phyloP scores from a whole-genome alignment of 2,797 vertebrate genomes.

The Natrix natrix region DNA sequence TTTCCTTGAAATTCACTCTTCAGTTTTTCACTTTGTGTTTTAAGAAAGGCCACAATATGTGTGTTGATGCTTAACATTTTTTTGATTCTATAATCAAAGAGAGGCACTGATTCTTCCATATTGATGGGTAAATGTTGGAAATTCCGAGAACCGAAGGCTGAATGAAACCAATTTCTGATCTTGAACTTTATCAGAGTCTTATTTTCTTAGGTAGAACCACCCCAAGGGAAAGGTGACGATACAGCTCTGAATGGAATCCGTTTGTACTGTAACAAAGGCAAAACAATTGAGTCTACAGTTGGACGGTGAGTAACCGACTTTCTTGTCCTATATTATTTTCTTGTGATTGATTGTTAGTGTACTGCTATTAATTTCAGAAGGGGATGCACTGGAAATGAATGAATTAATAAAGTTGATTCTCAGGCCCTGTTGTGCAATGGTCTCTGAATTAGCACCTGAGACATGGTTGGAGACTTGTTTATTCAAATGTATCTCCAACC shows the following conservation, averaged over 20 bases:
- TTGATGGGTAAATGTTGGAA: neutral
- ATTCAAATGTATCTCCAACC: neutral
- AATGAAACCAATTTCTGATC: neutral
- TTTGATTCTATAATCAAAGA: neutral
- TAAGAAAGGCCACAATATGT: neutral
- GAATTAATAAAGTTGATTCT: neutral
- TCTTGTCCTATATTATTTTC: neutral
- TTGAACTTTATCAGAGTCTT: neutral
- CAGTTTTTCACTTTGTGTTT: neutral
- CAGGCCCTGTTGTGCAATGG: neutral
- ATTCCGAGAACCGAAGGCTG: neutral
- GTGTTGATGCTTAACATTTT: neutral
- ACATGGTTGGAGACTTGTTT: neutral
- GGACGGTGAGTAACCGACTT: constrained; percentile 24
- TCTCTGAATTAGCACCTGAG: neutral
- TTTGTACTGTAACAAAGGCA: constrained; percentile 24
- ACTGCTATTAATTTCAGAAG: neutral
- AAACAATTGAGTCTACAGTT: neutral
- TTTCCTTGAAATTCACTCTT: neutral
- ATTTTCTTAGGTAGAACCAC: neutral
- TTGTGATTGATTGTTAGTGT: neutral
- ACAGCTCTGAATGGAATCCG: constrained; percentile 15
- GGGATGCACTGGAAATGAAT: neutral
- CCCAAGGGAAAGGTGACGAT: neutral
- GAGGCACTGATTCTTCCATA: neutral